Percentiles rank a stretch among this genome's conserved stretches.
phyloP scores from a whole-genome alignment of 2,797 vertebrate genomes.

The Diplodus puntazzo region DNA sequence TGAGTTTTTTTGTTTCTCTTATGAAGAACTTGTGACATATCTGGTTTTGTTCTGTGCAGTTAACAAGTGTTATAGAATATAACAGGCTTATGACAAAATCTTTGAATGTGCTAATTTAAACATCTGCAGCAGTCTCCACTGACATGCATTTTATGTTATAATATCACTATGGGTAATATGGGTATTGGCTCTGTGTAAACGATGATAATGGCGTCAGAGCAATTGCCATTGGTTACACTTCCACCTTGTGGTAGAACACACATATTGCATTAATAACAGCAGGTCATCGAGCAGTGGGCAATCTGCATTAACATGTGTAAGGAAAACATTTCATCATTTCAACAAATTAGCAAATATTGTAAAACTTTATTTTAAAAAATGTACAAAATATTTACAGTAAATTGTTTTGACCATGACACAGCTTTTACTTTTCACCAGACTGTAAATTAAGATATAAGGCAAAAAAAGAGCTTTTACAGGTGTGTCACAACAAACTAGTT shows the following conservation, averaged over 20 bases:
- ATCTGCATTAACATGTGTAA: background rate
- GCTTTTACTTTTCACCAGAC: background rate
- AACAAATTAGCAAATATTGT: slow-evolving; percentile 35
- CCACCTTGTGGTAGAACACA: slow-evolving; percentile 53
- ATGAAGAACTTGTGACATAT: background rate
- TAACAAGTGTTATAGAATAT: background rate
- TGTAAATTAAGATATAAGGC: slow-evolving; percentile 37
- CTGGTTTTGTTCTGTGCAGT: background rate
- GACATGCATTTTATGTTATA: background rate
- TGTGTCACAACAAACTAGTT: background rate
- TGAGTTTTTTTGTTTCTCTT: background rate
- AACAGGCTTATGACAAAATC: background rate
- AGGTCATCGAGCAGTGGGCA: background rate
- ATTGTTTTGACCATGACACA: background rate
- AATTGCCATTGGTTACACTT: slow-evolving; percentile 7
- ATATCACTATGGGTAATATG: background rate
- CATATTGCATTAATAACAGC: slow-evolving; percentile 19
- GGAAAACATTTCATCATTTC: background rate
- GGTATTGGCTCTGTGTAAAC: background rate
- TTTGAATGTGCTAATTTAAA: slow-evolving; percentile 8
- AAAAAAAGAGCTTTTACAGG: slow-evolving; percentile 12
- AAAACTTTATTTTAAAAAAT: slow-evolving; percentile 58
- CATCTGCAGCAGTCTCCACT: background rate
- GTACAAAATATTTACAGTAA: slow-evolving; percentile 31
- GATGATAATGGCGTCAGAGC: background rate